Evolutionary conservation across 2,888 invertebrate species (phyloP).

Genomic region (Amphiduros pacificus): DNA sequence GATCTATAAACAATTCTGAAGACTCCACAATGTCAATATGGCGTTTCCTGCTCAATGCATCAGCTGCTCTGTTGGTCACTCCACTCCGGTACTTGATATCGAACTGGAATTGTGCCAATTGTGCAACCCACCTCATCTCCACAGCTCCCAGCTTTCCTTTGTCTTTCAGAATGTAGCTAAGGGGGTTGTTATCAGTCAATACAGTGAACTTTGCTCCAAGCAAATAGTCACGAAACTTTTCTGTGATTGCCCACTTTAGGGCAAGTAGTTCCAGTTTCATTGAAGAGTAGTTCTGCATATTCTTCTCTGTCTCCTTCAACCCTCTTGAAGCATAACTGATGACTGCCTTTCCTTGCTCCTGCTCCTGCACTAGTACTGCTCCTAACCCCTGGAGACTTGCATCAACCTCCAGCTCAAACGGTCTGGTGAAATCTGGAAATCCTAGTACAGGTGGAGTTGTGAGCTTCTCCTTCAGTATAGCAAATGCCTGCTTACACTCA

Average conservation of each 20-base stretch:
- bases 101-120: constrained; percentile 1
- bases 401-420: constrained; percentile 12
- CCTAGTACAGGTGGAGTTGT: constrained; percentile 19
- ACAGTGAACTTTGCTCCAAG: constrained; percentile 5
- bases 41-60: not conserved
- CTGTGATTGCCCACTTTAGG: not conserved
- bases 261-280: constrained; percentile 17
- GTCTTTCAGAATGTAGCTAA: not conserved
- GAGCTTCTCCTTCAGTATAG: constrained; percentile 3
- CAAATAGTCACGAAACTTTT: constrained; percentile 4
- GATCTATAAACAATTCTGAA: not conserved
- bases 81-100: constrained; percentile 1
- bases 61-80: not conserved
- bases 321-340: constrained; percentile 11
- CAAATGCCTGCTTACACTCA: constrained; percentile 3
- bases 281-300: constrained; percentile 13
- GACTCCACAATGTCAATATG: not conserved
- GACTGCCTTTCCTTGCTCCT: constrained; percentile 6
- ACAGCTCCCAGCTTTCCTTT: not conserved
- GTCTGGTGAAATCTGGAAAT: not conserved
- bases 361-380: constrained; percentile 13
- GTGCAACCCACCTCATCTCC: not conserved
- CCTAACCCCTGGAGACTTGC: constrained; percentile 13
- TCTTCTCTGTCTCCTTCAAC: constrained; percentile 2
- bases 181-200: constrained; percentile 2